Base-by-base conservation (phyloP, 1,140 invertebrate species). In the Panagrolaimus sp. region DNA sequence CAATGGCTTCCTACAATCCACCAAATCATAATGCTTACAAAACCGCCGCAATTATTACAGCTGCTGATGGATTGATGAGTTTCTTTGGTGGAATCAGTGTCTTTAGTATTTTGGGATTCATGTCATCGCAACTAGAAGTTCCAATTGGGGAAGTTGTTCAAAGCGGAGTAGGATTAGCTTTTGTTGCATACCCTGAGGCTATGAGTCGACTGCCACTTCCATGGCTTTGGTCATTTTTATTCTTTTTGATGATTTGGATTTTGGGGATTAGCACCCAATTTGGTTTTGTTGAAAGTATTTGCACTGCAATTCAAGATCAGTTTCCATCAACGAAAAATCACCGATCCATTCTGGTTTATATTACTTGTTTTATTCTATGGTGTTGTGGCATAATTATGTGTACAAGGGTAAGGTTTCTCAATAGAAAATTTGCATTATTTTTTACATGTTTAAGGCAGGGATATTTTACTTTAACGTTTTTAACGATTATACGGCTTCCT, bases 231-330 rank as follows among this genome's bases (percentile, higher is more conserved):
- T 88, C 92, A 0, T 83, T 93, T 0, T 84, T 93, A 0, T 96
- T 96, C 84, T 96, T 95, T 83, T 83, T 91, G 14, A 96, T 95
- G 93, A 85, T 96, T 17, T 91, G 95, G 74, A 89, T 92, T 67
- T 87, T 96, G 5, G 93, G 93, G 38, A 88, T 96, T 73, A 92
- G 94, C 84, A 90, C 89, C 81, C 70, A 75, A 65, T 76, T 74
- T 47, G 74, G 73, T n/a, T 48, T 76, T 17, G 68, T 63, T 17
- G 73, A 74, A 58, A 46, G 63, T 28, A 66, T 74, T 45, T 47
- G 43, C 45, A 74, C 73, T n/a, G 74, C 73, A 28, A 48, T 74
- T 17, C 73, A 64, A 21, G 73, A 74, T 21, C 68, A 76, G 44
- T 74, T 75, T 52, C 74, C 74, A 10, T 14, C 14, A 14, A 66